phyloP scores from a whole-genome alignment of 2,888 invertebrate species.

The Drosophila aldrichi region DNA sequence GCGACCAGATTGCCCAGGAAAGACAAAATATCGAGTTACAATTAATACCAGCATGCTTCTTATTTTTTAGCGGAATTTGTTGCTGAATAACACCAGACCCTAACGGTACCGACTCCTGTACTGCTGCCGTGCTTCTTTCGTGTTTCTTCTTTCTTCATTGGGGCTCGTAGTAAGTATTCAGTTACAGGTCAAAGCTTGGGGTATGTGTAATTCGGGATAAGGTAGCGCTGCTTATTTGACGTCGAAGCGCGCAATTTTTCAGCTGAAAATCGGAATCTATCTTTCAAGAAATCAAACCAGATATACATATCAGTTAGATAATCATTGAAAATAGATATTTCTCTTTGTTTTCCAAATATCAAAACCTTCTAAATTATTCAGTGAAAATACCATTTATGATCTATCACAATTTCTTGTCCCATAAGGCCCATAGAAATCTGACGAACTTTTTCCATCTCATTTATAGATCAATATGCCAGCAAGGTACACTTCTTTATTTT shows the following conservation, averaged over 20 bases:
- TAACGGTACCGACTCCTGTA: slow-evolving; percentile 62
- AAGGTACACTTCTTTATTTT: neutral
- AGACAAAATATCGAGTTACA: slow-evolving; percentile 74
- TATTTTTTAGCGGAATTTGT: slow-evolving; percentile 68
- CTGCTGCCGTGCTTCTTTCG: slow-evolving; percentile 14
- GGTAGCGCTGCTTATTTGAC: neutral
- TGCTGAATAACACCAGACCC: slow-evolving; percentile 44
- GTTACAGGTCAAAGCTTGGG: slow-evolving; percentile 19
- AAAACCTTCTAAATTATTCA: neutral
- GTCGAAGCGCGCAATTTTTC: neutral
- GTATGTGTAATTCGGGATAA: neutral
- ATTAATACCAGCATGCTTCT: slow-evolving; percentile 54
- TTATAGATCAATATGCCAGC: neutral
- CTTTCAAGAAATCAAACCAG: neutral
- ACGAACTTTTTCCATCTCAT: neutral
- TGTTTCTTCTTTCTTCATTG: slow-evolving; percentile 8
- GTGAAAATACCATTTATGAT: neutral
- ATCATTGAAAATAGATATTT: neutral
- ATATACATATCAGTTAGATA: neutral
- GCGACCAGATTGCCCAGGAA: slow-evolving; percentile 53
- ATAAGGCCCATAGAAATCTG: neutral
- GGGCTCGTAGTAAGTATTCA: slow-evolving; percentile 31
- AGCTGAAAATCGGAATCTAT: neutral
- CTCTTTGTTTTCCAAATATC: neutral
- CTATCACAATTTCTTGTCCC: neutral